Percentiles rank a stretch among this genome's conserved stretches.
Evolutionary conservation across 1,140 invertebrate genomes (phyloP).

Genomic region (Maconellicoccus hirsutus): DNA sequence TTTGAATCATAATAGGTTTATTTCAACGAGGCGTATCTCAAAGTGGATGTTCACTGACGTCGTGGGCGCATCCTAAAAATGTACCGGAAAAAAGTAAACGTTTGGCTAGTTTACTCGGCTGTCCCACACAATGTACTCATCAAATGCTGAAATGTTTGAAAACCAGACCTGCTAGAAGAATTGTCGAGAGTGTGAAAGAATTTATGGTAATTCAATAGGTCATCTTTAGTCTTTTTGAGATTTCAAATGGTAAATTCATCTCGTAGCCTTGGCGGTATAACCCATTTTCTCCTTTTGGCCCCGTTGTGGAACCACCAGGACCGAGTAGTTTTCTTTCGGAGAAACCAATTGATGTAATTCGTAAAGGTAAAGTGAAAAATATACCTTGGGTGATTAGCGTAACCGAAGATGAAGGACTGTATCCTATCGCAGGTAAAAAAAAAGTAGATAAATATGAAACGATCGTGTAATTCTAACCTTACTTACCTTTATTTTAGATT

Average conservation of each 20-base stretch:
- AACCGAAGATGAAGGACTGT: slow-evolving; percentile 35
- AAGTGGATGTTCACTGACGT: slow-evolving; percentile 51
- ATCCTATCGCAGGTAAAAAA: slow-evolving; percentile 38
- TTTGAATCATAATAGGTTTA: slow-evolving; percentile 24
- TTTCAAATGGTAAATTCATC: neutral
- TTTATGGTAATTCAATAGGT: slow-evolving; percentile 37
- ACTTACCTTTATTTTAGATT: no score
- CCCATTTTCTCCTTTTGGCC: slow-evolving; percentile 50
- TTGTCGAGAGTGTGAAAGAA: slow-evolving; percentile 37
- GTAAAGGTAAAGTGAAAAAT: slow-evolving; percentile 30
- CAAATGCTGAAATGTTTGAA: slow-evolving; percentile 58
- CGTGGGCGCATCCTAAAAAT: slow-evolving; percentile 56
- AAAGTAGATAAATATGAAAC: neutral
- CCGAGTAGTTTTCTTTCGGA: slow-evolving; percentile 43
- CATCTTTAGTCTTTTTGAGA: no score
- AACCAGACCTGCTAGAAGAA: slow-evolving; percentile 43
- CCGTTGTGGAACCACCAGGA: slow-evolving; percentile 40
- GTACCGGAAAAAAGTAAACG: slow-evolving; percentile 51
- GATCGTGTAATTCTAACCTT: no score
- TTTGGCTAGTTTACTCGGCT: slow-evolving; percentile 54
- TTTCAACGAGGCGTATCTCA: slow-evolving; percentile 28
- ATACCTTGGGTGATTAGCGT: slow-evolving; percentile 36
- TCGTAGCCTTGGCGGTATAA: slow-evolving; percentile 41
- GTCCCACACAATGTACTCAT: slow-evolving; percentile 41
- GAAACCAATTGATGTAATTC: slow-evolving; percentile 40